Evolutionary conservation across 2,888 invertebrate species (phyloP), one percentile per base, ranked within the genome.

Genomic region (Calameuta idolon): DNA sequence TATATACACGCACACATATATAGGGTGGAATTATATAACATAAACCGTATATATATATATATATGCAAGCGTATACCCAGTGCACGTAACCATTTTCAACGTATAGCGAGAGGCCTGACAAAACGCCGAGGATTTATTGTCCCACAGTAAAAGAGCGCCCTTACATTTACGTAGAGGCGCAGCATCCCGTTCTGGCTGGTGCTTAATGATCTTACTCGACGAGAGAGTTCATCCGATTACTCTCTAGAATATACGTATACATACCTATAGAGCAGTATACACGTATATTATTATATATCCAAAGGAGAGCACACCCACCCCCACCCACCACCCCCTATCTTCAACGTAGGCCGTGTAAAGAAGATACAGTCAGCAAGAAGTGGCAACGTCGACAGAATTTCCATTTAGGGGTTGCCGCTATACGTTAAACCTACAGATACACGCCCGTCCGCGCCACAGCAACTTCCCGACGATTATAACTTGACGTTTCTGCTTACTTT

Each of bases 11-110:
- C 30, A 34, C n/a, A 34, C n/a, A 30, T 31, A 76, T 69, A 35
- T 23, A 75, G 71, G 33, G 40, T 35, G 30, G 30, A 23, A 71
- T 69, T 76, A 71, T 71, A 71, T 37, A 69, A 55, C 23, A 55
- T 23, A 55, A 23, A 55, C 55, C 5, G 23, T 55, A 40, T 4
- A 40, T 40, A 40, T 23, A 40, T 15, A 40, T 33, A 12, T 37
- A 12, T 37, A 12, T 9, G 23, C 3, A 55, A 23, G 9, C 9
- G 1, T 23, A 55, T 55, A 55, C 23, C 15, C 23, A 55, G 55
- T 55, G 55, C 55, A 55, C 55, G 23, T 55, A 55, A 55, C 55
- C 23, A 55, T 55, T 55, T 23, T 23, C 55, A 55, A 0, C 15
- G 55, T 15, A 23, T 55, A 15, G 2, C 5, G 1, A 2, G 55